Percentiles rank a stretch among this genome's conserved stretches.
Evolutionary conservation across 1,140 invertebrate genomes (phyloP).

Genomic region (Glossosoma conforme): DNA sequence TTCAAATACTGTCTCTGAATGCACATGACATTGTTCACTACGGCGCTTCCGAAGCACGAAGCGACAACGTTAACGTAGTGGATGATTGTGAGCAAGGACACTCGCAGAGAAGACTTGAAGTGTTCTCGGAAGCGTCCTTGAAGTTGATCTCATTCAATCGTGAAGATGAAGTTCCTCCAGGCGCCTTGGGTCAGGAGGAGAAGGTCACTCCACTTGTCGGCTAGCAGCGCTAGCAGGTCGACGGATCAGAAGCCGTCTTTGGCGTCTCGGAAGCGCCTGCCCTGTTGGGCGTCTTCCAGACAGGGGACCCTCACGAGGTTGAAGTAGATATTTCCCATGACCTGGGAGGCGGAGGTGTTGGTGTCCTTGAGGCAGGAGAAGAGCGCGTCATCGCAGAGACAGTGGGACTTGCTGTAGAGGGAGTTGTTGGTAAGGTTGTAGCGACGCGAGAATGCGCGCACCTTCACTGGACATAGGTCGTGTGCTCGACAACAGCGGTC

Average conservation of each 20-base stretch:
- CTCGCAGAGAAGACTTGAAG: too few species aligned
- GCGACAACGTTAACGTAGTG: too few species aligned
- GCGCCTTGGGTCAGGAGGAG: conserved; percentile 16
- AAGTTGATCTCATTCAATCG: conserved; percentile 15
- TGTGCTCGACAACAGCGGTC: conserved; percentile 83
- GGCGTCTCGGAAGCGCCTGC: conserved; percentile 43
- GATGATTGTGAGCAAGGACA: too few species aligned
- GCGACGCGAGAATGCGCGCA: conserved; percentile 64
- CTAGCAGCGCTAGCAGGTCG: conserved; percentile 7
- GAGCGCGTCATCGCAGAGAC: conserved; percentile 76
- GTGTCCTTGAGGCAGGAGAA: conserved; percentile 74
- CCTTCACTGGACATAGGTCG: conserved; percentile 70
- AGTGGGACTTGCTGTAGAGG: conserved; percentile 84
- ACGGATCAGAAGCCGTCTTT: conserved; percentile 43
- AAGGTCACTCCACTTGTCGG: conserved; percentile 16
- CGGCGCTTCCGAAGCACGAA: too few species aligned
- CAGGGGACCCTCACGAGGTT: conserved; percentile 77
- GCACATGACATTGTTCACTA: too few species aligned
- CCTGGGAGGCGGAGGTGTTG: conserved; percentile 61
- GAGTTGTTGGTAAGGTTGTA: conserved; percentile 82
- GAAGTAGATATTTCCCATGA: conserved; percentile 85
- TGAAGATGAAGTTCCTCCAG: conserved; percentile 22
- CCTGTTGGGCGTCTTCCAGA: conserved; percentile 55
- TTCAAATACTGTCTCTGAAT: too few species aligned
- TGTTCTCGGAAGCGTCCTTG: neutral